Conservation (phyloP, 2,888 invertebrate species). For the Neocrepidodera transversa region DNA sequence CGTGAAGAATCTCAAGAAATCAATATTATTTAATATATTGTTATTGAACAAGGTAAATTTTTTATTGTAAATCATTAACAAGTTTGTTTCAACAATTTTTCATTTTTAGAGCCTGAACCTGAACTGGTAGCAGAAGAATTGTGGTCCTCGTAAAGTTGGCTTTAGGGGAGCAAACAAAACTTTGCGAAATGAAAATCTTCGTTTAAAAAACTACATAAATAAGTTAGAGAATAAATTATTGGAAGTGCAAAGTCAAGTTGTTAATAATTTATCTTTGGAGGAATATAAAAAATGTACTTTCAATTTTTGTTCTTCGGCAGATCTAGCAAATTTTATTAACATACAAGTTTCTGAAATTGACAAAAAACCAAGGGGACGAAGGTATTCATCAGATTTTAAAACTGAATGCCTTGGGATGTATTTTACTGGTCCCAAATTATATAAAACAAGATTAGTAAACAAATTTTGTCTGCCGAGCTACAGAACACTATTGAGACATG, state of each 20-base stretch:
- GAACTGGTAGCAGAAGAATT: neutral
- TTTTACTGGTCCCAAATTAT: constrained; percentile 4
- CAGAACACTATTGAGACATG: neutral
- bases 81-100: too few species aligned
- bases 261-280: neutral
- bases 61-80: too few species aligned
- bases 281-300: neutral
- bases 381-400: neutral
- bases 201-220: neutral
- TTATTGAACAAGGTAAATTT: too few species aligned
- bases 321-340: neutral
- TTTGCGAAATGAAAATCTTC: neutral
- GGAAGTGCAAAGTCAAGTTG: neutral
- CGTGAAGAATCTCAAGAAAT: too few species aligned
- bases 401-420: neutral
- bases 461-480: neutral
- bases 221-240: neutral
- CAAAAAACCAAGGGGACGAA: neutral
- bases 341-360: neutral
- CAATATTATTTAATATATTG: too few species aligned
- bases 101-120: too few species aligned
- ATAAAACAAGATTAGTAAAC: neutral
- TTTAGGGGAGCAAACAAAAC: neutral
- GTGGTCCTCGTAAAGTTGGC: neutral
- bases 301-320: neutral